These are phyloP conservation scores for Plecotus auritus DNA, from an alignment of 2,113 vertebrate genomes.

Conservation along the genomic window DNA sequence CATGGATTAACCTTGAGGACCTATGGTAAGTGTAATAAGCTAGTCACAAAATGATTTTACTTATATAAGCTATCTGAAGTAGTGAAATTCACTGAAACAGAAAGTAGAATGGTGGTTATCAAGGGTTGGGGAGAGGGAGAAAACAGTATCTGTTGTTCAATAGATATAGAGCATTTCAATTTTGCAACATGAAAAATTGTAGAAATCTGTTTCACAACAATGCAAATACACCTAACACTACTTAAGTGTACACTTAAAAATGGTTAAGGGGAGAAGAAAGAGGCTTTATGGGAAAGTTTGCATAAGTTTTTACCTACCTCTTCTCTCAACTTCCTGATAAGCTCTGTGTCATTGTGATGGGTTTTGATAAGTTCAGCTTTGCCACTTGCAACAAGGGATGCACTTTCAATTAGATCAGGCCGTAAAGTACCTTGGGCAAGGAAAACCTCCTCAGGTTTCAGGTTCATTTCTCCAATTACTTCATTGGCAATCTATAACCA, in stretches of 20 bases:
- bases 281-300: neutral
- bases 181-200: neutral
- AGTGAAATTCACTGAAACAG: neutral
- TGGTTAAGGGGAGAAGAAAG: neutral
- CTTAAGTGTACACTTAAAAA: neutral
- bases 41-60: neutral
- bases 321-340: constrained; percentile 95
- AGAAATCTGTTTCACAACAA: neutral
- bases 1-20: neutral
- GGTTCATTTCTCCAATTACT: constrained; percentile 98
- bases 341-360: constrained; percentile 98
- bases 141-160: neutral
- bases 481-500: constrained; percentile 92
- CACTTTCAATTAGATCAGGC: constrained; percentile 98
- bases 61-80: neutral
- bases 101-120: neutral
- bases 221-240: neutral
- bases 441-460: constrained; percentile 97
- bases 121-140: neutral
- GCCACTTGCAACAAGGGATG: constrained; percentile 93
- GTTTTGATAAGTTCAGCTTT: constrained; percentile 99
- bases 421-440: constrained; percentile 96
- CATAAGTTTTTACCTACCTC: constrained; percentile 88
- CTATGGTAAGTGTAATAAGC: neutral
- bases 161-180: neutral